These are phyloP conservation scores for Sceloporus undulatus DNA, from an alignment of 2,113 vertebrate genomes.

Conservation along the genomic window DNA sequence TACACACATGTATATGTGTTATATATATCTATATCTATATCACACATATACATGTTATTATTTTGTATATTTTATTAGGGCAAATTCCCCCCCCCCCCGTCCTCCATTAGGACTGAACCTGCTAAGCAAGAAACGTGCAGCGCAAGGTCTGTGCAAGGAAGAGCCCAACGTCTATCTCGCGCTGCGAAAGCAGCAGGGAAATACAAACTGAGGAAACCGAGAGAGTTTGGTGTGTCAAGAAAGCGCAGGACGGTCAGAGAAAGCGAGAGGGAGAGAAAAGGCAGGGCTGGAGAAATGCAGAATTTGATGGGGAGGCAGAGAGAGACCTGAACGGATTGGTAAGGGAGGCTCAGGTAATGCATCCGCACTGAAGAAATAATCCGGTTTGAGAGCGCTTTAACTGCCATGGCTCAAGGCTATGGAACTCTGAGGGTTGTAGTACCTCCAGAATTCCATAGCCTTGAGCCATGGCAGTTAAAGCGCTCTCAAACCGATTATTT, in stretches of 20 bases:
- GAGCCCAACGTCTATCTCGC: constrained; percentile 33
- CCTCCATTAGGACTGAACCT: constrained; percentile 53
- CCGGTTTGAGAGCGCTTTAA: too few species aligned
- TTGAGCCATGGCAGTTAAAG: too few species aligned
- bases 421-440: too few species aligned
- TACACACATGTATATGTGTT: too few species aligned
- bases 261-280: constrained; percentile 47
- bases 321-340: not conserved
- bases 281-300: constrained; percentile 46
- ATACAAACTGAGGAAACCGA: constrained; percentile 49
- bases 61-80: constrained; percentile 37
- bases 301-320: not conserved
- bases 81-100: constrained; percentile 45
- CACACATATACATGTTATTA: too few species aligned
- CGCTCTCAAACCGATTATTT: too few species aligned
- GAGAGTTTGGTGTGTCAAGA: constrained; percentile 11
- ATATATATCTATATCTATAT: not conserved
- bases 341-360: not conserved
- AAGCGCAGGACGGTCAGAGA: constrained; percentile 1
- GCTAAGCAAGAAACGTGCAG: constrained; percentile 62
- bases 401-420: too few species aligned
- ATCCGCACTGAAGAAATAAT: too few species aligned
- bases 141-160: constrained; percentile 39
- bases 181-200: not conserved
- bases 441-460: too few species aligned